Evolutionary conservation across 2,113 vertebrate species (phyloP).

Genomic region (Hyla sarda): DNA sequence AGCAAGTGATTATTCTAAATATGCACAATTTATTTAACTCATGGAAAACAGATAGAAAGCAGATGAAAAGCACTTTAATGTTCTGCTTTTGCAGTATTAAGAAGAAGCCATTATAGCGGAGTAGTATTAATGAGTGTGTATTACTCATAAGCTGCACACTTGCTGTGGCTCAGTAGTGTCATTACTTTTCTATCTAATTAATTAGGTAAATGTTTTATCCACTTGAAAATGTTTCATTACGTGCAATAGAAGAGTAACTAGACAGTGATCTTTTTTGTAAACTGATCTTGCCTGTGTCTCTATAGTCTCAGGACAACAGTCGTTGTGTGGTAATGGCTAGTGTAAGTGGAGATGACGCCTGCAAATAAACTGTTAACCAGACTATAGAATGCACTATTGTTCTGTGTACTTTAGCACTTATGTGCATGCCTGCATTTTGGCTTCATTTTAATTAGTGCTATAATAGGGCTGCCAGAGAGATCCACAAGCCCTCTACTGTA

Average conservation of each 20-base stretch:
- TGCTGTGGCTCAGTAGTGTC: not conserved
- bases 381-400: no score
- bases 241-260: not conserved
- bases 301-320: not conserved
- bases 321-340: not conserved
- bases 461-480: no score
- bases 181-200: not conserved
- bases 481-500: no score
- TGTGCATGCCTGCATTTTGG: no score
- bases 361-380: no score
- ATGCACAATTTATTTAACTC: not conserved
- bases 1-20: not conserved
- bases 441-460: no score
- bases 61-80: not conserved
- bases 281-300: not conserved
- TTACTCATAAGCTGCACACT: not conserved
- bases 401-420: no score
- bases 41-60: not conserved
- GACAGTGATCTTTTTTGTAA: not conserved
- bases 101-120: not conserved
- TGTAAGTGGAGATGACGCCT: no score
- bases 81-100: not conserved
- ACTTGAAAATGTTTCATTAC: not conserved
- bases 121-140: constrained; percentile 3
- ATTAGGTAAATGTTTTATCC: constrained; percentile 12